Evolutionary conservation across 1,140 invertebrate species (phyloP), one percentile per base, ranked within the genome.

Genomic region (Brachionus calyciflorus): DNA sequence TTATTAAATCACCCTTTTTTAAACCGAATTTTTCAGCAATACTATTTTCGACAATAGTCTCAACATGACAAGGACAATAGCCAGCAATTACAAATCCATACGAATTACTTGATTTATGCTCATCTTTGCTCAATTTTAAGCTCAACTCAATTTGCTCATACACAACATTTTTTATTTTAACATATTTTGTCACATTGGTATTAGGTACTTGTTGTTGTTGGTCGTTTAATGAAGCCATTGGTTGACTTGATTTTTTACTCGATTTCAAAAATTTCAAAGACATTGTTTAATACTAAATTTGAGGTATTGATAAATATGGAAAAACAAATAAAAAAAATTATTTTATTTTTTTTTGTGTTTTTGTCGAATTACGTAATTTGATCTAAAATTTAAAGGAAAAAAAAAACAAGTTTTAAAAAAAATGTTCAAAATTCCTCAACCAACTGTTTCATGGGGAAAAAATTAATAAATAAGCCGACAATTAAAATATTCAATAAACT

Each of bases 41-140:
- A 41, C 30, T 40, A 24, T 55, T 55, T 37, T 51, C 44, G 33
- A 14, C 46, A 33, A 73, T 21, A 7, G 69, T 17, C 40, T 73
- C 51, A 9, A 73, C 69, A 24, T 73, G 33, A 55, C 46, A 33
- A n/a, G 69, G 69, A 73, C 69, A 73, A 55, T 73, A 73, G 14
- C 69, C 69, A 14, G 69, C 69, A 33, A 73, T 44, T 17, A 65
- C 40, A 65, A 65, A 65, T 4, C 60, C 60, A 24, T 46, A 65
- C 3, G 37, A 65, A 24, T 65, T 65, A 19, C 17, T 44, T 65
- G 69, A 55, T 17, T 51, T 73, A 2, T 30, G 28, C 21, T 55
- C 46, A 30, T 51, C 46, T 17, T 41, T 37, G 44, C 9, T 37
- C 17, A 33, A 37, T 12, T 51, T 41, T 12, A 73, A 30, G 17